Conservation (phyloP, 2,113 vertebrate genomes). For the Aspiorhynchus laticeps region DNA sequence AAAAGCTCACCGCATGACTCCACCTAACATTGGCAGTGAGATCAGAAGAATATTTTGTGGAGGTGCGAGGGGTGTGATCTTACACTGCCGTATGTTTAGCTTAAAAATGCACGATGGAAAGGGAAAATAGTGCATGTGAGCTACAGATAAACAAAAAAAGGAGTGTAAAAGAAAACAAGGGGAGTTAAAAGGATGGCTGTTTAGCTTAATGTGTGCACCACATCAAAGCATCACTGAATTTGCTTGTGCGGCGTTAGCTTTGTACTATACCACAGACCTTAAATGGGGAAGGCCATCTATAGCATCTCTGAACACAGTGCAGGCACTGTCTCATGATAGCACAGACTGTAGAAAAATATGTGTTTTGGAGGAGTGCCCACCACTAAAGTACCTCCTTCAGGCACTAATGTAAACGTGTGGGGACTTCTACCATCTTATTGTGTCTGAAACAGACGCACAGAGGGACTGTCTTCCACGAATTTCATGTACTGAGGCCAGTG, state of each 20-base stretch:
- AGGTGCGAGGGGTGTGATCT: conserved; percentile 30
- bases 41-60: conserved; percentile 30
- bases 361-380: conserved; percentile 63
- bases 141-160: conserved; percentile 33
- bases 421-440: conserved; percentile 56
- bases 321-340: conserved; percentile 62
- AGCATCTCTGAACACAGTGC: conserved; percentile 63
- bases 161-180: conserved; percentile 37
- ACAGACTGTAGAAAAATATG: conserved; percentile 67
- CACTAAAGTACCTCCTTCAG: conserved; percentile 57
- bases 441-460: conserved; percentile 54
- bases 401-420: conserved; percentile 61
- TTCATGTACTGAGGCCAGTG: conserved; percentile 60
- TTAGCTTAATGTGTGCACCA: conserved; percentile 24
- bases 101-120: conserved; percentile 19
- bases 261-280: conserved; percentile 45
- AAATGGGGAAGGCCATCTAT: conserved; percentile 56
- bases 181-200: conserved; percentile 9
- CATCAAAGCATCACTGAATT: conserved; percentile 42
- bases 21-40: conserved; percentile 16
- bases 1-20: conserved; percentile 16
- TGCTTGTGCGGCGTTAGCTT: conserved; percentile 16
- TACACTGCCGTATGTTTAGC: neutral
- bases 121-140: conserved; percentile 32
- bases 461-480: conserved; percentile 57